Evolutionary conservation across 2,797 vertebrate species (phyloP), one percentile per base, ranked within the genome.

Genomic region (Iguana delicatissima): DNA sequence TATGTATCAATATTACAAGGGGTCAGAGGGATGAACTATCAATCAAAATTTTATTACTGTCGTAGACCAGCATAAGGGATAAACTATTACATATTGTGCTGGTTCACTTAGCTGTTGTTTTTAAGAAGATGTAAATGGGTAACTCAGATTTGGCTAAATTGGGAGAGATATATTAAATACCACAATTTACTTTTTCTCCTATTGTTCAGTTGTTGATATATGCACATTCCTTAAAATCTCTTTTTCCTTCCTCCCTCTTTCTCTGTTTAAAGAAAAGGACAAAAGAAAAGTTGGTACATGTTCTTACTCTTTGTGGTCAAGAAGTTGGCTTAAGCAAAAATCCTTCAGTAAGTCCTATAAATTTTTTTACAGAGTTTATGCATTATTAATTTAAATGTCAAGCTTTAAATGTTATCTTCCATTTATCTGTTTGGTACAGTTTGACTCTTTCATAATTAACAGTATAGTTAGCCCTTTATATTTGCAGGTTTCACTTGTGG

Each of bases 271-370:
- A 99, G 99, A 99, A 99, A 97, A 98, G 99, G 95, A 99, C 99
- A 79, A 98, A 99, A 95, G 99, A 99, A 96, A 99, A 99, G 96
- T 96, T 99, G 94, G 99, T 99, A 72, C 99, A 99, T 0, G 99
- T 99, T 86, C 98, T 99, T 91, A 98, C 99, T 89, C 97, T 99
- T 0, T 99, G 99, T 92, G 99, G 99, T 94, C 99, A 99, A 97
- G 99, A 99, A 97, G 99, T 99, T 85, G 99, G 99, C 92, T 98
- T 99, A 91, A 99, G 98, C 94, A 99, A 99, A 97, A 99, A 99
- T 91, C 99, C 99, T 85, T 99, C 99, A 55, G 99, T 99, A 97
- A 98, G 98, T 97, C 87, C 84, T 52, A 0, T 13, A 18, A 42
- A 79, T 92, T 20, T 92, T 88, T 87, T 89, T 3, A 24, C 62